Percentiles rank a stretch among this genome's conserved stretches.
These are phyloP conservation scores for Diarsia dahlii DNA, from an alignment of 2,888 invertebrate genomes.

Conservation along the genomic window DNA sequence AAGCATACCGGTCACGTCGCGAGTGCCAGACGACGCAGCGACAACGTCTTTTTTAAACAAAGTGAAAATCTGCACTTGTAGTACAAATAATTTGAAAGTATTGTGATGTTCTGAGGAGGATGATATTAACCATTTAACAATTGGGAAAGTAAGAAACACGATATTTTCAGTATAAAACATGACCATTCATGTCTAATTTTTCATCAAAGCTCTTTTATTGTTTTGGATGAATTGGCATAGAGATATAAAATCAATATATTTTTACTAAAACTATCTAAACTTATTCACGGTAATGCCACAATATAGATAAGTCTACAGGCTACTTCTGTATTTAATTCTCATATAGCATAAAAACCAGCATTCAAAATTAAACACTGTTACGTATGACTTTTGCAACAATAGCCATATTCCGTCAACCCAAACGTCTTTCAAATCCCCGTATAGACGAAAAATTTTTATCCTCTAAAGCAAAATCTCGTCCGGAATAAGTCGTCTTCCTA, in stretches of 20 bases:
- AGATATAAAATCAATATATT: neutral
- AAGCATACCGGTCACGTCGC: constrained; percentile 61
- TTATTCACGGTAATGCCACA: neutral
- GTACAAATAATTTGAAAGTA: neutral
- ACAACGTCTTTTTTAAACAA: constrained; percentile 35
- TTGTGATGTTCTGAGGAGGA: neutral
- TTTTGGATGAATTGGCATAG: neutral
- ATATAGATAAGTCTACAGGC: no score
- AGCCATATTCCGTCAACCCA: neutral
- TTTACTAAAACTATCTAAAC: neutral
- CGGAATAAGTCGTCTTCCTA: constrained; percentile 36
- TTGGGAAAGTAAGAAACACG: neutral
- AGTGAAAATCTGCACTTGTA: constrained; percentile 32
- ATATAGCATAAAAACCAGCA: neutral
- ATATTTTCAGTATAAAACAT: no score
- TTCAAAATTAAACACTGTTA: neutral
- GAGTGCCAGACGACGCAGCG: constrained; percentile 9
- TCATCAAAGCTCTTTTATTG: neutral
- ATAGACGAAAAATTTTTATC: constrained; percentile 28
- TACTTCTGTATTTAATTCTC: neutral
- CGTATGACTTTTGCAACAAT: neutral
- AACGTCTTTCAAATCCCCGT: constrained; percentile 10
- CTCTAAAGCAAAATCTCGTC: constrained; percentile 34
- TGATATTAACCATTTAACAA: neutral
- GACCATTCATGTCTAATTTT: neutral